These are phyloP conservation scores for Brevimyrus niger DNA, from an alignment of 2,113 vertebrate genomes.

Conservation along the genomic window DNA sequence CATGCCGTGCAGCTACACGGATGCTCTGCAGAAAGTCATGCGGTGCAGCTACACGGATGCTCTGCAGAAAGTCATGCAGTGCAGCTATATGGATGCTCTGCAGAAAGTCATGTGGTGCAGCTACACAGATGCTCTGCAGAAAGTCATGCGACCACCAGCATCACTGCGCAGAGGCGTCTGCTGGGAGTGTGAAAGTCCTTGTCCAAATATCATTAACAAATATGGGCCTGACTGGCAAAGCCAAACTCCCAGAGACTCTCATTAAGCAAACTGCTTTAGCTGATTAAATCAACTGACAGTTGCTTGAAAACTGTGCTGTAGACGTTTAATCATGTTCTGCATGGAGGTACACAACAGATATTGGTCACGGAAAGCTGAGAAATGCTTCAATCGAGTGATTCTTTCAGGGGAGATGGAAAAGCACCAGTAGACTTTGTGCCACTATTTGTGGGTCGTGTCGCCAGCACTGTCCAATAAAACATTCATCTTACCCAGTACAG, in stretches of 20 bases:
- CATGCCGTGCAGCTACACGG: no score
- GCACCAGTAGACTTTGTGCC: not conserved
- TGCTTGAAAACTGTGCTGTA: not conserved
- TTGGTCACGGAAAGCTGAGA: not conserved
- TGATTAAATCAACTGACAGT: not conserved
- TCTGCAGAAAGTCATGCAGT: not conserved
- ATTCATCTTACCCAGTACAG: not conserved
- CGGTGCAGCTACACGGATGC: no score
- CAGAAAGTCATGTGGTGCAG: not conserved
- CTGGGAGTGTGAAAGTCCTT: not conserved
- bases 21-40: not conserved
- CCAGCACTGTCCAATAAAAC: not conserved
- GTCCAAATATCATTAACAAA: not conserved
- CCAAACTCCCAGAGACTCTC: not conserved
- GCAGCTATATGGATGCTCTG: no score
- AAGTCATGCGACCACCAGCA: not conserved
- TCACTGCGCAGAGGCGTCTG: not conserved
- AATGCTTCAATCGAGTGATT: not conserved
- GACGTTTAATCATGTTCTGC: not conserved
- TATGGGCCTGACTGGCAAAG: not conserved
- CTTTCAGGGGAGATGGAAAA: not conserved
- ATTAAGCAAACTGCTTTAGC: not conserved
- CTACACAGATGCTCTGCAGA: not conserved
- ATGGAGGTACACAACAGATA: not conserved
- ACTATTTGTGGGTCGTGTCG: not conserved